Base-by-base conservation (phyloP, 2,797 vertebrate species). In the Chloroceryle amazona region DNA sequence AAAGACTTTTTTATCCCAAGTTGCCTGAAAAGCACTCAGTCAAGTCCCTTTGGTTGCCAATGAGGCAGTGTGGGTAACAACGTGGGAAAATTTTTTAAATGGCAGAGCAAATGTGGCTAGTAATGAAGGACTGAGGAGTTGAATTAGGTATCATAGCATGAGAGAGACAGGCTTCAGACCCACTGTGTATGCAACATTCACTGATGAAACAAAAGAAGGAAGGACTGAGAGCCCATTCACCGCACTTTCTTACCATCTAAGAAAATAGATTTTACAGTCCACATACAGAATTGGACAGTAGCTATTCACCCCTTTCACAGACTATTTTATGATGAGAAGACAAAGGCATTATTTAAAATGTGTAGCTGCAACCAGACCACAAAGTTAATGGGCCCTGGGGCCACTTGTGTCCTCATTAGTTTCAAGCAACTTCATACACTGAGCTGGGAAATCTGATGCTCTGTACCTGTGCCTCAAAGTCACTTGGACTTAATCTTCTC, bases 1-100 rank as follows among this genome's bases (percentile, higher is more conserved):
- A 96, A 89, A 86, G 74, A 73, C 63, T 66, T 88, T 52, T 58
- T 93, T 68, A 92, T 95, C 95, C 63, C 62, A 90, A 84, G 63
- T 82, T 92, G 93, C 62, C 92, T 97, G 81, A 86, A 97, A 94
- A 93, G 87, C 76, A 88, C 91, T 94, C 49, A 47, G 75, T 81
- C 89, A 81, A 70, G 83, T 58, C 81, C 58, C 63, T 96, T 91
- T 75, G 22, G 91, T 60, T 97, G 88, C 76, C 86, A 94, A 61
- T 90, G 76, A 80, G 67, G 73, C 81, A 91, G 61, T 74, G 87
- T 25, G 78, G 85, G 52, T 82, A 94, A 92, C 47, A 88, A 95
- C 1, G 7, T 96, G 75, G 91, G 84, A 95, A 94, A 96, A 90
- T 0, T 22, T 79, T 89, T 90, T 68, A 81, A 90, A 85, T 0